These are phyloP conservation scores for Lithophane semibrunnea DNA, from an alignment of 2,888 invertebrate genomes.

Conservation along the genomic window DNA sequence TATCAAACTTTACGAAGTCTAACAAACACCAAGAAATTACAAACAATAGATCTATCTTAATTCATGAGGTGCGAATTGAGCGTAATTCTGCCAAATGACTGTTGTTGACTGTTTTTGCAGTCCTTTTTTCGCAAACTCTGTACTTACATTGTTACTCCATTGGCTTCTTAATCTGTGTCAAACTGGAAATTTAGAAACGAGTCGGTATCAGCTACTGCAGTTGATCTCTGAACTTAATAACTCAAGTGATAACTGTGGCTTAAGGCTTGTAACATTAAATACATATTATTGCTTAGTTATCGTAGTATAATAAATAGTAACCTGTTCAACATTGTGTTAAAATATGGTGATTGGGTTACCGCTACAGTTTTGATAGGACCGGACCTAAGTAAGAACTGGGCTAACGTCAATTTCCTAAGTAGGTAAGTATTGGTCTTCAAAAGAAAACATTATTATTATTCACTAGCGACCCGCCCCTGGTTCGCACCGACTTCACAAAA, in stretches of 20 bases:
- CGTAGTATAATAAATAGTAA: conserved; percentile 24
- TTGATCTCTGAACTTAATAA: conserved; percentile 62
- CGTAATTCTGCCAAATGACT: not conserved
- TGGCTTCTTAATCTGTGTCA: conserved; percentile 6
- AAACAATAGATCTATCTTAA: not conserved
- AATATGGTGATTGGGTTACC: conserved; percentile 12
- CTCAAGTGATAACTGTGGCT: conserved; percentile 49
- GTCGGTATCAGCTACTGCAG: conserved; percentile 44
- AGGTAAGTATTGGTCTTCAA: no score
- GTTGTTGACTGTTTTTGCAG: not conserved
- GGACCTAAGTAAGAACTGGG: not conserved
- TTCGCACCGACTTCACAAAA: not conserved
- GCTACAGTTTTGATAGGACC: not conserved
- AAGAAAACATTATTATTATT: not conserved
- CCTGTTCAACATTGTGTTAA: conserved; percentile 16
- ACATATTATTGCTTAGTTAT: conserved; percentile 34
- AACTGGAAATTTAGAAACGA: conserved; percentile 48
- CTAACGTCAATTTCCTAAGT: not conserved
- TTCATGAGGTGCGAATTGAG: not conserved
- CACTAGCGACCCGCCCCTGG: not conserved
- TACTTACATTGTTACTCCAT: conserved; percentile 14
- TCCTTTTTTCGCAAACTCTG: not conserved
- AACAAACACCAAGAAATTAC: not conserved
- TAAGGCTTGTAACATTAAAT: conserved; percentile 9
- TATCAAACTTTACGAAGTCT: not conserved